Evolutionary conservation across 2,113 vertebrate genomes (phyloP).

Genomic region (Rhizomys pruinosus): DNA sequence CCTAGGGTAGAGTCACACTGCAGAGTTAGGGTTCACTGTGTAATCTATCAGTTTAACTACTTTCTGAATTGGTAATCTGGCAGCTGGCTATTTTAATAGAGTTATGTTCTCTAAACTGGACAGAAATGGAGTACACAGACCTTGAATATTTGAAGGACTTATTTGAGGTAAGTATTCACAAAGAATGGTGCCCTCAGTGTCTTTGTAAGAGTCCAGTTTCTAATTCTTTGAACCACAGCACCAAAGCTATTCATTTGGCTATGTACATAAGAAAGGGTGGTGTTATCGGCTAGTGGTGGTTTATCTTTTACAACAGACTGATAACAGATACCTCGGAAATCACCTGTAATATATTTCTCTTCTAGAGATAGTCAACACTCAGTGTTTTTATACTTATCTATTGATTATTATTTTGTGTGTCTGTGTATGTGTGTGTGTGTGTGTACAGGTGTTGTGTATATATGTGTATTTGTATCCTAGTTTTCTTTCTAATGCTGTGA

Average conservation of each 20-base stretch:
- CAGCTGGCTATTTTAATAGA: not conserved
- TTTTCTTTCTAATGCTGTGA: too few relatives aligned
- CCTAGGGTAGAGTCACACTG: not conserved
- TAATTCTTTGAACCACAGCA: not conserved
- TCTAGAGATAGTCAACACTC: not conserved
- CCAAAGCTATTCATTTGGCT: not conserved
- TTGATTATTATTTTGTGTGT: too few relatives aligned
- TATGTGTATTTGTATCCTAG: too few relatives aligned
- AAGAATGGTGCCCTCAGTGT: not conserved
- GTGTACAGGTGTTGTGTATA: too few relatives aligned
- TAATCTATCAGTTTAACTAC: not conserved
- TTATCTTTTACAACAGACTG: not conserved
- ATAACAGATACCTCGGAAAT: not conserved
- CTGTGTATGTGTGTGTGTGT: too few relatives aligned
- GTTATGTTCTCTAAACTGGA: not conserved
- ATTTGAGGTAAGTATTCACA: not conserved
- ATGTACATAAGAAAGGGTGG: not conserved
- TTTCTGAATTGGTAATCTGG: not conserved
- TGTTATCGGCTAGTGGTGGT: not conserved
- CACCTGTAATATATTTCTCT: not conserved
- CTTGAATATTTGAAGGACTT: not conserved
- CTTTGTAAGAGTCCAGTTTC: not conserved
- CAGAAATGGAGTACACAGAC: not conserved
- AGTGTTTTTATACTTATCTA: not conserved
- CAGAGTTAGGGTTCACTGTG: not conserved